These are phyloP conservation scores for Macrotis lagotis DNA, from an alignment of 2,113 vertebrate species.

Conservation along the genomic window DNA sequence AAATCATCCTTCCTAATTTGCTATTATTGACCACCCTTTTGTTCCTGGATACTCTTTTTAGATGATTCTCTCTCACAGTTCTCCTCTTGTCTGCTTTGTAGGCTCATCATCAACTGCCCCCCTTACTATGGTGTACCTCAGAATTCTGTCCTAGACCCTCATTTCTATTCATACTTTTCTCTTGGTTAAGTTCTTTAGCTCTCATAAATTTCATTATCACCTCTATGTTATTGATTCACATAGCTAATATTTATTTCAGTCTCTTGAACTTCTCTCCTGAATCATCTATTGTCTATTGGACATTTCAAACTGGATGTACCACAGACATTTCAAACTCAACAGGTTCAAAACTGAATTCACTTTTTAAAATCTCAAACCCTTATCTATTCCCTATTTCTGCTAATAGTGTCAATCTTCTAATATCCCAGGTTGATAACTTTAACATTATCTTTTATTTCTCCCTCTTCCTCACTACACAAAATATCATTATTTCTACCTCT, in stretches of 20 bases:
- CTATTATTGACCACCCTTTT: background rate
- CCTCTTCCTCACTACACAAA: background rate
- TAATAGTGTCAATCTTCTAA: background rate
- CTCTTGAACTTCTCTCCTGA: background rate
- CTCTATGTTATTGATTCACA: background rate
- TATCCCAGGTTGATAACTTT: background rate
- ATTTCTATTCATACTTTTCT: background rate
- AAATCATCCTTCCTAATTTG: background rate
- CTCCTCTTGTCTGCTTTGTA: background rate
- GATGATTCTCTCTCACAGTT: background rate
- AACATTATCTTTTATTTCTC: background rate
- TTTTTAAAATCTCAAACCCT: background rate
- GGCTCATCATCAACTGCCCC: background rate
- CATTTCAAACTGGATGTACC: background rate
- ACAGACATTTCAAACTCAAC: background rate
- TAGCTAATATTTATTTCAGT: background rate
- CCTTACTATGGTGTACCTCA: background rate
- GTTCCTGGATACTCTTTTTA: background rate
- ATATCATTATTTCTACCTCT: background rate
- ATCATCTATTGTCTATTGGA: background rate
- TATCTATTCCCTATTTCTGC: background rate
- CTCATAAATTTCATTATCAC: background rate
- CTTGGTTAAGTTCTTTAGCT: background rate
- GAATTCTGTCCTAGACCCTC: background rate
- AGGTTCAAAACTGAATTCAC: background rate